phyloP scores from a whole-genome alignment of 2,888 invertebrate genomes.

The Acanthacorydalis orientalis region DNA sequence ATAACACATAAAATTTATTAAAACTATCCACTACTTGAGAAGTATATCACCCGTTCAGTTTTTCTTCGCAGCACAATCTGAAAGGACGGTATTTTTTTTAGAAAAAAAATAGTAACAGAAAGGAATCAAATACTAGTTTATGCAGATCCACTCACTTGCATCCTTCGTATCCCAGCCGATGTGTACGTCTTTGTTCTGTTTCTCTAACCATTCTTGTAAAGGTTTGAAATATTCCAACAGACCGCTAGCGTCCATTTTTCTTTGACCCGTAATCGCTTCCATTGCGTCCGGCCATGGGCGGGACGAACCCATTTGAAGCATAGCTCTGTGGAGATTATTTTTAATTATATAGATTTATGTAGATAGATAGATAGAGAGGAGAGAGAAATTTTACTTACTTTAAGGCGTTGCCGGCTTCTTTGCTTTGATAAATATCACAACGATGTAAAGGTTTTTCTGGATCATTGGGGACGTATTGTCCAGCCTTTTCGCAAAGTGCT shows the following conservation, averaged over 20 bases:
- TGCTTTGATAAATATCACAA: slow-evolving; percentile 72
- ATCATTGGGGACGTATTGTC: slow-evolving; percentile 55
- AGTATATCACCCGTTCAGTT: too few relatives aligned
- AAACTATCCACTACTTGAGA: too few relatives aligned
- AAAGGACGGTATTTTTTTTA: too few relatives aligned
- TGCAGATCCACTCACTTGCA: too few relatives aligned
- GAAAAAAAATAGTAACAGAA: too few relatives aligned
- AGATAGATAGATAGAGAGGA: background rate
- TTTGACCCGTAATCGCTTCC: slow-evolving; percentile 59
- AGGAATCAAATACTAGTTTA: too few relatives aligned
- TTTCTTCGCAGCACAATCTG: too few relatives aligned
- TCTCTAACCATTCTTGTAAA: slow-evolving; percentile 52
- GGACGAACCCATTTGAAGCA: slow-evolving; percentile 56
- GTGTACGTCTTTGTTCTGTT: slow-evolving; percentile 36
- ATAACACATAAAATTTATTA: too few relatives aligned
- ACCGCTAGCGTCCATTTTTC: slow-evolving; percentile 57
- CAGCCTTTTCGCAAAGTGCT: slow-evolving; percentile 57
- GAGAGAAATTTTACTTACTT: background rate
- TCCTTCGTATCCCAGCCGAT: background rate
- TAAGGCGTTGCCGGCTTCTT: slow-evolving; percentile 48
- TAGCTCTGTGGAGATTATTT: slow-evolving; percentile 29
- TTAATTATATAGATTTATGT: background rate
- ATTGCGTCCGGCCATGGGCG: slow-evolving; percentile 76
- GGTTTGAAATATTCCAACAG: slow-evolving; percentile 70
- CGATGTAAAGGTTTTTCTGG: slow-evolving; percentile 53